phyloP scores from a whole-genome alignment of 1,140 invertebrate species.

The Penaeus indicus region DNA sequence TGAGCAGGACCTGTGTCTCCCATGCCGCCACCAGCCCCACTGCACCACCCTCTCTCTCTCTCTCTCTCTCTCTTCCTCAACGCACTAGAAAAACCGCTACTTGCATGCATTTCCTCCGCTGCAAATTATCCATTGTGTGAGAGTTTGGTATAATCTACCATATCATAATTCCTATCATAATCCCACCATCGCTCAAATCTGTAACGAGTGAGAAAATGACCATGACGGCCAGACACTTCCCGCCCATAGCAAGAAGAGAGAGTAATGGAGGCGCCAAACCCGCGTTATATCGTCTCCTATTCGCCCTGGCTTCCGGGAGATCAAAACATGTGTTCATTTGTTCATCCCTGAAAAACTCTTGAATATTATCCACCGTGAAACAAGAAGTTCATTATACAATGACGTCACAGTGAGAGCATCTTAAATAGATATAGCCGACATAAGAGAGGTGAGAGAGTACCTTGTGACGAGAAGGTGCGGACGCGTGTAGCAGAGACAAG shows the following conservation, averaged over 20 bases:
- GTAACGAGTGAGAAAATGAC: conserved; percentile 62
- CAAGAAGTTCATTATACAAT: too few species aligned
- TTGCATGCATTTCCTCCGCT: conserved; percentile 45
- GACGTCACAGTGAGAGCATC: not conserved
- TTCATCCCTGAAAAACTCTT: too few species aligned
- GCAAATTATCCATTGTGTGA: conserved; percentile 40
- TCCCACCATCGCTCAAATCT: conserved; percentile 57
- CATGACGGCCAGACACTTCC: conserved; percentile 55
- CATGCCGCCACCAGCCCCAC: not conserved
- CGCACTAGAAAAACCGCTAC: not conserved
- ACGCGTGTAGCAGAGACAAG: conserved; percentile 28
- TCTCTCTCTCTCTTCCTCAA: conserved; percentile 7
- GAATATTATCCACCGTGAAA: too few species aligned
- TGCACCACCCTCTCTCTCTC: not conserved
- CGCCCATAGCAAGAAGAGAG: conserved; percentile 31
- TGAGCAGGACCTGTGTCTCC: conserved; percentile 2
- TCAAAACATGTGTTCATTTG: not conserved
- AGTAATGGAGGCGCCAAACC: conserved; percentile 51
- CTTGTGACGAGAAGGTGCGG: conserved; percentile 54
- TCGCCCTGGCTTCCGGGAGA: not conserved
- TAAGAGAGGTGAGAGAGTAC: conserved; percentile 29
- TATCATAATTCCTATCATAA: conserved; percentile 63
- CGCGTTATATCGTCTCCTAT: conserved; percentile 15
- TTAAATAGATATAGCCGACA: not conserved
- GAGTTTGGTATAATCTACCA: conserved; percentile 55